Evolutionary conservation across 2,888 invertebrate genomes (phyloP).

Genomic region (Allygus modestus): DNA sequence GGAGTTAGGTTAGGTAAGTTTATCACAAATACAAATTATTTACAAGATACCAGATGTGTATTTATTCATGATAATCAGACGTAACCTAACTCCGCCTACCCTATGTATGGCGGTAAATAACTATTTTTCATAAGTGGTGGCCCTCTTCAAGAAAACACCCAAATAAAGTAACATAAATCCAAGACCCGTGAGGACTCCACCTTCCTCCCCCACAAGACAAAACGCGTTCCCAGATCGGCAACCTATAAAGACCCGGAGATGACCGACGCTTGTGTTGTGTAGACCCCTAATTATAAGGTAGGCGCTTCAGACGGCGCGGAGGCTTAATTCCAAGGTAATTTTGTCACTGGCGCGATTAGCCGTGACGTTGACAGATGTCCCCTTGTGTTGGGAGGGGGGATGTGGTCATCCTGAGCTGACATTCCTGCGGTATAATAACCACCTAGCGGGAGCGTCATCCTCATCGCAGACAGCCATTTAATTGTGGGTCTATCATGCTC

Average conservation of each 20-base stretch:
- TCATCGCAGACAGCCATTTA: constrained; percentile 48
- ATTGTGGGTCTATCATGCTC: constrained; percentile 36
- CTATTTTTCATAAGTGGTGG: too few species aligned
- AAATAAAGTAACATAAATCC: too few species aligned
- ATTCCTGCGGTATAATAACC: constrained; percentile 39
- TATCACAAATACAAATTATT: too few species aligned
- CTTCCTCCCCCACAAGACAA: background rate
- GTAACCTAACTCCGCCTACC: too few species aligned
- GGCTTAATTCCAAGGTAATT: constrained; percentile 59
- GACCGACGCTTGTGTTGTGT: constrained; percentile 30
- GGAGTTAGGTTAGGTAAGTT: too few species aligned
- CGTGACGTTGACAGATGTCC: constrained; percentile 60
- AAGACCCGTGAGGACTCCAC: too few species aligned
- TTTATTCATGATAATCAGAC: too few species aligned
- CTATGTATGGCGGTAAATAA: too few species aligned
- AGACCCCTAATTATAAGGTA: constrained; percentile 40
- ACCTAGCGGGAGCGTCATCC: constrained; percentile 21
- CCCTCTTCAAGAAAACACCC: too few species aligned
- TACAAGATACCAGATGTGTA: too few species aligned
- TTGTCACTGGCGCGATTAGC: constrained; percentile 59
- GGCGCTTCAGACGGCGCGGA: constrained; percentile 28
- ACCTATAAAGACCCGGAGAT: constrained; percentile 13
- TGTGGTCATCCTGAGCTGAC: constrained; percentile 37
- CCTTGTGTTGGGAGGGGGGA: background rate
- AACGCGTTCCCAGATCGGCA: constrained; percentile 26